Base-by-base conservation (phyloP, 2,888 invertebrate genomes). In the Frankliniella intonsa region DNA sequence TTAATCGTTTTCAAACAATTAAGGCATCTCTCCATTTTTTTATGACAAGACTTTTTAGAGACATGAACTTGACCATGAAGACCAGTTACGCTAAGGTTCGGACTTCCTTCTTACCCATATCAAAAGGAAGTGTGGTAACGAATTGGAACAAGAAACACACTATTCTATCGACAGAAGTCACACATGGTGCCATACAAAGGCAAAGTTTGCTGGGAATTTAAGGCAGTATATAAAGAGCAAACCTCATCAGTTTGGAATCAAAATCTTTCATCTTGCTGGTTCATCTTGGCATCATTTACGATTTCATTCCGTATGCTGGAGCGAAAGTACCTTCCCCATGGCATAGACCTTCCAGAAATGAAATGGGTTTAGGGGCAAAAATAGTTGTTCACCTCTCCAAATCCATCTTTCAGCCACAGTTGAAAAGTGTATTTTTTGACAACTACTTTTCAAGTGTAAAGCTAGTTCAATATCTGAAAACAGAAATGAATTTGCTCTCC, bases 141-240 rank as follows among this genome's bases (percentile, higher is more conserved):
- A 65, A 1, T 65, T 65, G n/a, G 65, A 19, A 2, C n/a, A 65
- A n/a, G 65, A 65, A 7, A 3, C 17, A 19, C 14, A 9, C 17
- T 65, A 19, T 7, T 65, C 65, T 17, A 7, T 84, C 22, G 84
- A 84, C 80, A n/a, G 84, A 84, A 80, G 82, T 82, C n/a, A n/a
- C n/a, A n/a, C 50, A 82, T 83, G 81, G 82, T 86, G 10, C 85
- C 85, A n/a, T 86, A 85, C 83, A 85, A 83, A 81, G 85, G 85
- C n/a, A 50, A 55, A 83, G 27, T 83, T 84, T 12, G 81, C 25
- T 79, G 81, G 85, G 22, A 85, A 85, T 80, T n/a, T 69, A 5
- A 19, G 69, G 7, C 85, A 85, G 82, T 85, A 85, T 80, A 83
- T 85, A n/a, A 84, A 84, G 50, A 83, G 82, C 2, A 86, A 86